Evolutionary conservation across 2,113 vertebrate species (phyloP).

Genomic region (Merops nubicus): DNA sequence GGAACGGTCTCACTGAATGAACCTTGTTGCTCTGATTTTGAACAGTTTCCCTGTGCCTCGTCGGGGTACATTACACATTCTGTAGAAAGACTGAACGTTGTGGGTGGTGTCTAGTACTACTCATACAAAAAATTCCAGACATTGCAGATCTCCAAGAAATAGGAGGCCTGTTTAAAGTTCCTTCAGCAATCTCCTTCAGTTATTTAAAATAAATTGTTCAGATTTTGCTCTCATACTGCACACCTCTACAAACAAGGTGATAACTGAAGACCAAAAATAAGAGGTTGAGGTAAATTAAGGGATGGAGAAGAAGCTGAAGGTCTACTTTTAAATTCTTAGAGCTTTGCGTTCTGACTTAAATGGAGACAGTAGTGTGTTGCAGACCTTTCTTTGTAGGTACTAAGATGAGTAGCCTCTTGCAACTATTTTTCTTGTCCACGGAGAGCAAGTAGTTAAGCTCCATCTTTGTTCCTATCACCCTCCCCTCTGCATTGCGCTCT

Average conservation of each 20-base stretch:
- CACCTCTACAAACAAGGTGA: background rate
- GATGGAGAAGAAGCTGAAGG: background rate
- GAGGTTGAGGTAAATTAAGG: background rate
- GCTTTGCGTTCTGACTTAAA: background rate
- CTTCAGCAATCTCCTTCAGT: background rate
- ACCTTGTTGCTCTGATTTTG: background rate
- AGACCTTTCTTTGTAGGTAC: background rate
- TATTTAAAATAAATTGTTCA: background rate
- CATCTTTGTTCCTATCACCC: accelerated
- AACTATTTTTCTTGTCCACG: background rate
- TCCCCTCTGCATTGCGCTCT: background rate
- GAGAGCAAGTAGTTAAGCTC: background rate
- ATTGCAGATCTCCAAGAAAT: slow-evolving; percentile 27
- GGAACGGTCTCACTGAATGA: background rate
- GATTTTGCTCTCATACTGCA: background rate
- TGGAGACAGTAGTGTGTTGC: background rate
- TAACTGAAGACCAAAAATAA: background rate
- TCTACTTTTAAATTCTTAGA: background rate
- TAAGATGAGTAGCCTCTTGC: background rate
- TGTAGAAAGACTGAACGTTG: slow-evolving; percentile 25
- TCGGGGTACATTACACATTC: background rate
- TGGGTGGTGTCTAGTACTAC: slow-evolving; percentile 56
- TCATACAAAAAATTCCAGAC: slow-evolving; percentile 48
- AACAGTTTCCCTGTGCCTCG: slow-evolving; percentile 17
- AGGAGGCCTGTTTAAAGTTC: slow-evolving; percentile 7